Base-by-base conservation (phyloP, 30 jellyfish, hydroid and myxozoan species). In the Aurelia coerulea region DNA sequence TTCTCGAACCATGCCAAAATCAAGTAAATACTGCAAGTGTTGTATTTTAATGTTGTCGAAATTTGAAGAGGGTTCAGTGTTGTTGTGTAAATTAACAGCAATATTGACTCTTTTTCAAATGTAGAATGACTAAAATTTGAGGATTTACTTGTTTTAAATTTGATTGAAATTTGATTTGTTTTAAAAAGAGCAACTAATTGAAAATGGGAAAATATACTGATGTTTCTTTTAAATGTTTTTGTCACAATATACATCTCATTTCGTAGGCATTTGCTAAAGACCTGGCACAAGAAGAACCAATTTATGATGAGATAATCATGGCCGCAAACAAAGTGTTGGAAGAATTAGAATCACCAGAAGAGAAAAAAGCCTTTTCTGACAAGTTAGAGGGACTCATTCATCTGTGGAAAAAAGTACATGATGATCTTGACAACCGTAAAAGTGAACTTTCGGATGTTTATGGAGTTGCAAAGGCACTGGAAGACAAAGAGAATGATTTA, bases 271-370 rank as follows among this genome's bases (percentile, higher is more conserved):
- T 94, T 64, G 87, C 73, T 10, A 90, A 85, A 75, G 99, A 94
- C 75, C 31, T 87, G 56, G 87, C 59, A 62, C 97, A 94, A 42
- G 99, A 94, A 62, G 81, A 79, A 17, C 85, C 97, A 5, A 51
- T 78, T 15, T 88, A 64, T 33, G 91, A 81, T 8, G 76, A 68
- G 18, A 71, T 93, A 42, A 49, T 88, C 15, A 63, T 60, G 16
- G 32, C 90, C 41, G 88, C 88, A 1, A 68, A 89, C 59, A 72
- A 68, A 3, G 63, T 93, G 68, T 84, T 83, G 10, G 93, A 79
- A 9, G 52, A 80, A 23, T 59, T 68, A 54, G 90, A 87, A 4
- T 71, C 92, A 1, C 92, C 83, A 4, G 87, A 59, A 12, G 97
- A 89, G 46, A 90, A 85, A 31, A 67, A 62, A 1, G 32, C 88